Evolutionary conservation across 2,113 vertebrate species (phyloP).

Genomic region (Myodes glareolus): DNA sequence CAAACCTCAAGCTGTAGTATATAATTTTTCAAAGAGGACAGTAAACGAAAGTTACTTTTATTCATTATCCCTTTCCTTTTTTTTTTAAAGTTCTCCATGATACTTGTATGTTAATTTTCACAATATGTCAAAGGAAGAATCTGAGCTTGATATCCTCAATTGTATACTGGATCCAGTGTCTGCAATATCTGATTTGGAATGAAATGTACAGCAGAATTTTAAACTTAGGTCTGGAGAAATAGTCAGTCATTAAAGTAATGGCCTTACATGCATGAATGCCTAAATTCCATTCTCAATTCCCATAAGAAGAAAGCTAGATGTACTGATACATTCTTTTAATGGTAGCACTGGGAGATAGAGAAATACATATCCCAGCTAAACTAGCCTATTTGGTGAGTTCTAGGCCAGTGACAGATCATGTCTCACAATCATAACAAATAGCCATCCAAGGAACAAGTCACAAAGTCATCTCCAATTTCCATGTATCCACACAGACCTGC

Average conservation of each 20-base stretch:
- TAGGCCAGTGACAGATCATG: neutral
- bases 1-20: neutral
- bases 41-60: neutral
- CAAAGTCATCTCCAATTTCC: neutral
- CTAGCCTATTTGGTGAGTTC: neutral
- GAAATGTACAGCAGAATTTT: neutral
- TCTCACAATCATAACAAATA: neutral
- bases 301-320: neutral
- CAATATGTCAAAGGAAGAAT: neutral
- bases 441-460: neutral
- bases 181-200: neutral
- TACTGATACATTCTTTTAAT: neutral
- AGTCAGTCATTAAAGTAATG: neutral
- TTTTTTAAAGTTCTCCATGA: neutral
- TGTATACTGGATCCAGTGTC: neutral
- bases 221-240: neutral
- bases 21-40: neutral
- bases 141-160: neutral
- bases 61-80: neutral
- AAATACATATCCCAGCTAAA: neutral
- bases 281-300: neutral
- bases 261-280: neutral
- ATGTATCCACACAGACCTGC: too few species aligned
- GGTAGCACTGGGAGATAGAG: neutral
- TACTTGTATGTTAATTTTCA: neutral